Evolutionary conservation across 2,113 vertebrate genomes (phyloP).

Genomic region (Sander lucioperca): DNA sequence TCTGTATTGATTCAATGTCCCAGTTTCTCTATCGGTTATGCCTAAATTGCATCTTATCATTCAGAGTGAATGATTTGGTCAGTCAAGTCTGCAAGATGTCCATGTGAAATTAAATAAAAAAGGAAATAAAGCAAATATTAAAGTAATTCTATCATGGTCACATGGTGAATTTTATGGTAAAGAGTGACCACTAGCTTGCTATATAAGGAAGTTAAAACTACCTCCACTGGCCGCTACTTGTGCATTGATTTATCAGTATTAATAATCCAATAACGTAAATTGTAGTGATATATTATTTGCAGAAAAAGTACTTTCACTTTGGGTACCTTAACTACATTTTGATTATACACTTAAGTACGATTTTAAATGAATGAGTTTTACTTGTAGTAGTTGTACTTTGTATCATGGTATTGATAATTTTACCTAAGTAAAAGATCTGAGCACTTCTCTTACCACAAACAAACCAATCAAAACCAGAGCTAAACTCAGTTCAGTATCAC

Average conservation of each 20-base stretch:
- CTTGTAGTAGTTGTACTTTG: neutral
- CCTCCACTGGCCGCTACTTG: neutral
- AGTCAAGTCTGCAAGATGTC: neutral
- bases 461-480: neutral
- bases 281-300: neutral
- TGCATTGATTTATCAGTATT: neutral
- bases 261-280: neutral
- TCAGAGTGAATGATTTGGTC: neutral
- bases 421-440: neutral
- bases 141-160: neutral
- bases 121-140: neutral
- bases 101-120: neutral
- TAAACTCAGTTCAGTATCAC: slow-evolving; percentile 9
- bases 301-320: neutral
- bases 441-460: neutral
- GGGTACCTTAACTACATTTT: neutral
- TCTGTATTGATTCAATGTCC: slow-evolving; percentile 11
- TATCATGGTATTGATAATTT: neutral
- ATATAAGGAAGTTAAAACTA: neutral
- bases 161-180: too few species aligned
- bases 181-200: too few species aligned
- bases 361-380: neutral
- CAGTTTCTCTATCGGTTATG: neutral
- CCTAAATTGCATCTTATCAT: neutral
- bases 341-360: neutral